Evolutionary conservation across 2,797 vertebrate species (phyloP), one percentile per base, ranked within the genome.

Genomic region (Sciaenops ocellatus): DNA sequence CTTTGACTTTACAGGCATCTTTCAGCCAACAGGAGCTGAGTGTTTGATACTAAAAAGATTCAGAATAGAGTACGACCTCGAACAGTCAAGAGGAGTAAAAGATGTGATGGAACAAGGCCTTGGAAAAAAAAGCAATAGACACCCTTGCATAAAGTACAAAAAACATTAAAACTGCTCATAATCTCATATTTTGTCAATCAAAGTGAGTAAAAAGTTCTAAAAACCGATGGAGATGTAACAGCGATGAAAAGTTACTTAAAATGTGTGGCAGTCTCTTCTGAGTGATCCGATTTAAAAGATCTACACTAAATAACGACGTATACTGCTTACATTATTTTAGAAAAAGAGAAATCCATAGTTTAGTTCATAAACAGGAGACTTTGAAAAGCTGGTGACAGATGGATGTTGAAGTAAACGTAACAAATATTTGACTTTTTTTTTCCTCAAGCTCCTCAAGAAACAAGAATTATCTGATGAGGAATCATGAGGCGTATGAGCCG

Each of bases 141-240:
- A n/a, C 3, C 7, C n/a, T 79, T 86, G 71, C 81, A 85, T 81
- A 66, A 86, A 78, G 76, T 78, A 88, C n/a, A 75, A 82, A 87
- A 18, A 41, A 76, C 28, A 28, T 38, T 78, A 48, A 78, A 78
- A 67, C 20, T 69, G 54, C 46, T 68, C 51, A 69, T 22, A 38
- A 48, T 73, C 17, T 67, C 38, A 50, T 30, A 65, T 61, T 78
- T 46, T 76, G n/a, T 77, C 2, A 61, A 69, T 78, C 17, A 75
- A 80, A 85, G 22, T 30, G 34, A 52, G 9, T 16, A 12, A 68
- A 75, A 75, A 59, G 4, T 3, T 55, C 24, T 66, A 67, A 61
- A 42, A 73, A 82, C 67, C 18, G 7, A 61, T 67, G 38, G 13
- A 66, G 8, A 28, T 73, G 50, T 46, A 79, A 83, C 18, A 67